These are phyloP conservation scores for Lomographa bimaculata DNA, from an alignment of 2,888 invertebrate genomes.

Conservation along the genomic window DNA sequence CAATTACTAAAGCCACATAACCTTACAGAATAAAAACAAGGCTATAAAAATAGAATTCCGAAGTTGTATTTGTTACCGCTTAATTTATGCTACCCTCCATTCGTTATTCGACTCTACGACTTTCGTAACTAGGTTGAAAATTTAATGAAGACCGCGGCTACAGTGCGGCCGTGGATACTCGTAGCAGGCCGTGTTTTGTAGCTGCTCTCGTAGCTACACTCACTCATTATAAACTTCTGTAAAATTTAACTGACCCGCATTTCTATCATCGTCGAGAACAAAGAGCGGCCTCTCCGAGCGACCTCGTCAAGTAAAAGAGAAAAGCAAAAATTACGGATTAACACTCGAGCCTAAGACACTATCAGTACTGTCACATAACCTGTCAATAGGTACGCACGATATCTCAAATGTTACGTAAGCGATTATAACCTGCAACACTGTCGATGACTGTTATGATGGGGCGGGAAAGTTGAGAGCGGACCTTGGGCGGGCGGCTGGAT, in stretches of 20 bases:
- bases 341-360: conserved; percentile 23
- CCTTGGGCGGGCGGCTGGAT: conserved; percentile 46
- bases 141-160: conserved; percentile 39
- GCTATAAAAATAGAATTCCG: conserved; percentile 25
- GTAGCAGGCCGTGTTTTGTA: conserved; percentile 51
- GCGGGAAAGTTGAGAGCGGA: conserved; percentile 47
- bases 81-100: conserved; percentile 35
- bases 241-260: background rate
- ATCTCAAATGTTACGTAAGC: conserved; percentile 69
- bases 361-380: conserved; percentile 63
- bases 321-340: conserved; percentile 6
- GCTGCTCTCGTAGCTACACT: conserved; percentile 37
- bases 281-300: conserved; percentile 6
- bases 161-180: conserved; percentile 35
- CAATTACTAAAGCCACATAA: background rate
- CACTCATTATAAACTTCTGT: conserved; percentile 22
- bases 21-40: conserved; percentile 16
- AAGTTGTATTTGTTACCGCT: conserved; percentile 39
- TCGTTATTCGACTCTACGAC: conserved; percentile 40
- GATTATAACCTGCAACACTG: conserved; percentile 65
- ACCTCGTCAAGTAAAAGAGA: conserved; percentile 4
- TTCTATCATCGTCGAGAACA: conserved; percentile 9
- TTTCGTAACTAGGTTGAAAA: conserved; percentile 36
- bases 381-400: conserved; percentile 61
- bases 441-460: conserved; percentile 36